These are phyloP conservation scores for Drosophila nigricruria DNA, from an alignment of 2,888 invertebrate species.

Conservation along the genomic window DNA sequence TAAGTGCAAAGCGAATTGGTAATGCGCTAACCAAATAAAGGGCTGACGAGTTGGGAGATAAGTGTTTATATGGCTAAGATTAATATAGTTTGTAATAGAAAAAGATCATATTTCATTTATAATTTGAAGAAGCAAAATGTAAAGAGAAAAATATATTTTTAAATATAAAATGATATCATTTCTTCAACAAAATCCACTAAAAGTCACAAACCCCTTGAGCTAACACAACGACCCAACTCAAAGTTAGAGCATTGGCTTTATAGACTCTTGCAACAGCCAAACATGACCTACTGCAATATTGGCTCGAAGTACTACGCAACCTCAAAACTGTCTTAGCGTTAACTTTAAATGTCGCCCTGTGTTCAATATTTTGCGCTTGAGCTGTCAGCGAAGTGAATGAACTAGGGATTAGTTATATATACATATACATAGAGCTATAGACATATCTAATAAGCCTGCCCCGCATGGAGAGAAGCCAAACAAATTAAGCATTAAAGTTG, in stretches of 20 bases:
- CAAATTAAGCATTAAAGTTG: slow-evolving; percentile 25
- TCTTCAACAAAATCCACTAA: neutral
- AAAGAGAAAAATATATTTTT: too few relatives aligned
- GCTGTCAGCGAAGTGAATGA: slow-evolving; percentile 37
- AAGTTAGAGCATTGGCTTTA: slow-evolving; percentile 27
- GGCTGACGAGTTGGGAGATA: neutral
- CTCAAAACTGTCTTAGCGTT: slow-evolving; percentile 47
- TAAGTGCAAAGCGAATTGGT: slow-evolving; percentile 15
- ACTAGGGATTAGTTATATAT: slow-evolving; percentile 10
- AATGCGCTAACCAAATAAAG: slow-evolving; percentile 24
- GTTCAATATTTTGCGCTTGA: slow-evolving; percentile 43
- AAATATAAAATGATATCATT: too few relatives aligned
- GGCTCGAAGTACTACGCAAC: slow-evolving; percentile 50
- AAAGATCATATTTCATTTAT: too few relatives aligned
- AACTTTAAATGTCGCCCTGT: slow-evolving; percentile 31
- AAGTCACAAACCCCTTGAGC: neutral
- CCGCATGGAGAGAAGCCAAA: slow-evolving; percentile 33
- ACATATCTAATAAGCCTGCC: neutral
- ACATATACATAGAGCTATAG: neutral
- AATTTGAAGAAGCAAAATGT: too few relatives aligned
- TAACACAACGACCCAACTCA: neutral
- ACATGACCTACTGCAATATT: slow-evolving; percentile 61
- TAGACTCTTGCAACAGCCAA: slow-evolving; percentile 31
- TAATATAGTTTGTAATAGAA: neutral
- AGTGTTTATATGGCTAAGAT: neutral